Base-by-base conservation (phyloP, 2,797 vertebrate genomes). In the Otus scops region DNA sequence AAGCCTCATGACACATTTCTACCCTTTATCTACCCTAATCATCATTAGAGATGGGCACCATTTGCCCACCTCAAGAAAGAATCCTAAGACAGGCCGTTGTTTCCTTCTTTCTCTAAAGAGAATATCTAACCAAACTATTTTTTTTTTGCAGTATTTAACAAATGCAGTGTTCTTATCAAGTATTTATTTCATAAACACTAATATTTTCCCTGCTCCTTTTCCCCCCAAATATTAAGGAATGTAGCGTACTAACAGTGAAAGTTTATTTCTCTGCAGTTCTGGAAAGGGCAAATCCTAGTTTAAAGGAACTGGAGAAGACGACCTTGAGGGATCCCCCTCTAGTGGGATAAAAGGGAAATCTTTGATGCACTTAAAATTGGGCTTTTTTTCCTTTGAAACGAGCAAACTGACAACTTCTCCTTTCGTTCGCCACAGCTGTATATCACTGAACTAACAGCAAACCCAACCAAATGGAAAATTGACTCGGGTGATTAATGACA, bases 281-380 rank as follows among this genome's bases (percentile, higher is more conserved):
- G 41, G 51, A 57, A 88, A 83, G 54, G 43, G 54, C 21, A 81
- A 89, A 75, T 59, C 60, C 28, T 23, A 45, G 54, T 28, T 45
- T 30, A 57, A 20, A 34, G 13, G 36, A 78, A 64, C 5, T 2
- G 10, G 16, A 65, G 56, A 38, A 51, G 56, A 75, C 1, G 28
- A 93, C 82, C 95, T 89, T 84, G 93, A 96, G 82, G 93, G 85
- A 93, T 91, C 82, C 83, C 91, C 75, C 85, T 95, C 86, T 76
- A 79, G 87, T 27, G 75, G 75, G 91, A 92, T 47, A 51, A 89
- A 80, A 89, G 54, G 47, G 87, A 86, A 94, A 79, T 70, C 91
- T 89, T 43, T 0, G 2, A 30, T 13, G 20, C 54, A 36, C 57
- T 63, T 59, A 34, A 48, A 91, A 92, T 26, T 53, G 39, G 60